Evolutionary conservation across 2,113 vertebrate species (phyloP), one percentile per base, ranked within the genome.

Genomic region (Spizaetus ornatus): DNA sequence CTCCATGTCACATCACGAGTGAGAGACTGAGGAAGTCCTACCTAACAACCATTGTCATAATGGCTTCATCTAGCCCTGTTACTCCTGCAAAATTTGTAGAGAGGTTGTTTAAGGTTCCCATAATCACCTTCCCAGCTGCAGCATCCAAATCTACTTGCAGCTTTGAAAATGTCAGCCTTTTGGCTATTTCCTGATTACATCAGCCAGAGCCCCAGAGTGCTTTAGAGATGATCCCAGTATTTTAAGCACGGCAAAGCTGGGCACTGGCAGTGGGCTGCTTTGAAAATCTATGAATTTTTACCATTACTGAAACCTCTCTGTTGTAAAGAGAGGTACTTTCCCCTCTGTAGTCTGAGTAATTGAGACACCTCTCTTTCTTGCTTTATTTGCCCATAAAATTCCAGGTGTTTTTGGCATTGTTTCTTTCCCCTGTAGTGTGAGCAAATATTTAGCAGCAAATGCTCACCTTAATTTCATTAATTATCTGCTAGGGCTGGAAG

Each of bases 321-420:
- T 63, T 72, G 42, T 87, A 84, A 59, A 84, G 53, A 43, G 36
- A 96, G 32, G 25, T 42, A 32, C 19, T 66, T 70, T 72, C 22
- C 59, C 40, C 34, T 88, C 38, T 74, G 76, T 61, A 70, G 45
- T 52, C 93, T 96, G 69, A 94, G 61, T 94, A 96, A 93, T 66
- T 86, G 80, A 90, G 81, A 25, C 7, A 43, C 42, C 36, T 91
- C 76, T 81, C 67, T 77, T 70, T 40, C 80, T 67, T 65, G 74
- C 97, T 98, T 97, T 98, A 97, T 97, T 97, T 98, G 95, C 90
- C 94, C 65, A 93, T 98, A 93, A 97, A 97, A 97, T 97, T 95
- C 95, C 96, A 98, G 96, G 85, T 97, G 84, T 8, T 95, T 97
- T 94, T 94, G 95, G 95, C 67, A 95, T 88, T 70, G 70, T 81